Percentiles rank a stretch among this genome's conserved stretches.
These are phyloP conservation scores for Phymastichus coffea DNA, from an alignment of 1,140 invertebrate genomes.

Conservation along the genomic window DNA sequence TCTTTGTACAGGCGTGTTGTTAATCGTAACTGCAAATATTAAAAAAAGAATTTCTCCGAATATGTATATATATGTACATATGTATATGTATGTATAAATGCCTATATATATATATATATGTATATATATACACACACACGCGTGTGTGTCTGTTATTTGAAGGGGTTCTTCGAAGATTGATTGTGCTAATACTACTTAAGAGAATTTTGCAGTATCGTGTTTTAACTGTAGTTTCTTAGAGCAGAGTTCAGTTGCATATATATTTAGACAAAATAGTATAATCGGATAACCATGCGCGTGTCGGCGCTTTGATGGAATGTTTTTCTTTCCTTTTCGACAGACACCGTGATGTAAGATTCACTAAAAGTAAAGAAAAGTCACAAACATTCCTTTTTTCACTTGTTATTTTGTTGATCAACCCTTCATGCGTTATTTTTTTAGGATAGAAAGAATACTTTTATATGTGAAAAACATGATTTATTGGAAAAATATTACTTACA, in stretches of 20 bases:
- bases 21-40: neutral
- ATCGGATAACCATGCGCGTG: no score
- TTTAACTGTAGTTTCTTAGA: conserved; percentile 25
- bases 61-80: no score
- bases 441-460: neutral
- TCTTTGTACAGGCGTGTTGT: conserved; percentile 18
- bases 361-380: conserved; percentile 21
- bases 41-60: conserved; percentile 3
- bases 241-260: conserved; percentile 5
- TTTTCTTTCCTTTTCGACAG: conserved; percentile 18
- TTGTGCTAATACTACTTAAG: conserved; percentile 8
- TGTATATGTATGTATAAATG: no score
- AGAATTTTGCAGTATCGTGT: neutral
- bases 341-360: conserved; percentile 24
- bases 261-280: neutral
- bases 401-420: conserved; percentile 7
- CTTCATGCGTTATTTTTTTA: conserved; percentile 9
- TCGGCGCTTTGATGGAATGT: conserved; percentile 1
- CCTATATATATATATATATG: no score
- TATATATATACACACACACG: no score
- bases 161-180: conserved; percentile 12
- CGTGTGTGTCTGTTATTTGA: conserved; percentile 21
- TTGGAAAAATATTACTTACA: conserved; percentile 18
- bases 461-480: conserved; percentile 2
- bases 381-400: conserved; percentile 20